Conservation (phyloP, 2,797 vertebrate species). For the Arrhamphus sclerolepis region DNA sequence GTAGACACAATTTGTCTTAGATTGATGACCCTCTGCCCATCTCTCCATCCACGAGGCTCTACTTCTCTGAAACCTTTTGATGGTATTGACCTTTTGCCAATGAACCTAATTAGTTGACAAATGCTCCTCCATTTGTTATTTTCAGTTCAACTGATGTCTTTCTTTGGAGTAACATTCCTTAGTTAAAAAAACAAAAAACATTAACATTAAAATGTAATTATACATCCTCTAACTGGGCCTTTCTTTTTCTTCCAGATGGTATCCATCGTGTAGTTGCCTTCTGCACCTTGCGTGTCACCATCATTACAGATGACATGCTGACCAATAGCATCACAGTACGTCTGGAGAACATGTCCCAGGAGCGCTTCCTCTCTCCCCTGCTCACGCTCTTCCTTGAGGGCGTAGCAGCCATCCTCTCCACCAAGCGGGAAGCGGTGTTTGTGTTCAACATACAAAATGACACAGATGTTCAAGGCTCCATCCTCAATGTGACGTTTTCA, state of each 20-base stretch:
- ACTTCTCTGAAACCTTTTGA: no score
- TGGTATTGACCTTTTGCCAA: no score
- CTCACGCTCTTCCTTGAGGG: constrained; percentile 92
- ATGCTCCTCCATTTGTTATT: no score
- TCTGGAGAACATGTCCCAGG: constrained; percentile 98
- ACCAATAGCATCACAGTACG: constrained; percentile 98
- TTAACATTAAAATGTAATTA: background rate
- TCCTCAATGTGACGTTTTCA: constrained; percentile 96
- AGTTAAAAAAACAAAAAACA: background rate
- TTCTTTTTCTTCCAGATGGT: constrained; percentile 81
- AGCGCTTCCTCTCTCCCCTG: constrained; percentile 93
- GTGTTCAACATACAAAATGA: constrained; percentile 98
- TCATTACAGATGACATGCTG: constrained; percentile 98
- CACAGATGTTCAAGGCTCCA: constrained; percentile 91
- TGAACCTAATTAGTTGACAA: no score
- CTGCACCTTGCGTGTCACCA: constrained; percentile 92
- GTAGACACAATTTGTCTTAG: no score
- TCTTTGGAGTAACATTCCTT: background rate
- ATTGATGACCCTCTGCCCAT: no score
- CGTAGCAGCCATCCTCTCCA: constrained; percentile 92
- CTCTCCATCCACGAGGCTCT: no score
- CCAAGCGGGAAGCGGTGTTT: constrained; percentile 88
- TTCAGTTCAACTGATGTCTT: background rate
- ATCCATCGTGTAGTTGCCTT: constrained; percentile 83
- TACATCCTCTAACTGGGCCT: background rate